Evolutionary conservation across 2,113 vertebrate genomes (phyloP).

Genomic region (Microtus montanus): DNA sequence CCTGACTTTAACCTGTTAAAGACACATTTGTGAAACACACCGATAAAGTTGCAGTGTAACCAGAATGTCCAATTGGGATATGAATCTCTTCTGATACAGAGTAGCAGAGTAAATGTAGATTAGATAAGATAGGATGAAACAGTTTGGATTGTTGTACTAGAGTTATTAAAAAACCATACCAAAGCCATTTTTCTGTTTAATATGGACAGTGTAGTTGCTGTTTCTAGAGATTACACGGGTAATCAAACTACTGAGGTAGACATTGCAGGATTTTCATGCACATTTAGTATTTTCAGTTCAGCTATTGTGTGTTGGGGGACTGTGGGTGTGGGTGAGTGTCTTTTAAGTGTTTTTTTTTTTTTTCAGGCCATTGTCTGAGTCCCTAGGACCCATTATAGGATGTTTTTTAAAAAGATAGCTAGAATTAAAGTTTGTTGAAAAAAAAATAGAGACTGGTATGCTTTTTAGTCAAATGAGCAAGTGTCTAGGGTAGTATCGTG

Average conservation of each 20-base stretch:
- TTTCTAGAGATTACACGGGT: not conserved
- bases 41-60: conserved; percentile 19
- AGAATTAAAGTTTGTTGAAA: conserved; percentile 42
- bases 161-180: not conserved
- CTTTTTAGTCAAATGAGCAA: not conserved
- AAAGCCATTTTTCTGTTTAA: not conserved
- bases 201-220: not conserved
- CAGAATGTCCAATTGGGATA: not conserved
- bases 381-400: not conserved
- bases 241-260: not conserved
- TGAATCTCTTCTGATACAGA: not conserved
- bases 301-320: not conserved
- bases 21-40: not conserved
- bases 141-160: not conserved
- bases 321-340: no score
- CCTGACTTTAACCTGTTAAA: not conserved
- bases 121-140: not conserved
- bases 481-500: not conserved
- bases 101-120: not conserved
- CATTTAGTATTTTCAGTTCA: not conserved
- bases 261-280: not conserved
- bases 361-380: conserved; percentile 18
- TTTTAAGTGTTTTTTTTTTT: conserved; percentile 23
- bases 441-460: not conserved
- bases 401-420: not conserved